Evolutionary conservation across 2,888 invertebrate species (phyloP).

Genomic region (Norana najaformis): DNA sequence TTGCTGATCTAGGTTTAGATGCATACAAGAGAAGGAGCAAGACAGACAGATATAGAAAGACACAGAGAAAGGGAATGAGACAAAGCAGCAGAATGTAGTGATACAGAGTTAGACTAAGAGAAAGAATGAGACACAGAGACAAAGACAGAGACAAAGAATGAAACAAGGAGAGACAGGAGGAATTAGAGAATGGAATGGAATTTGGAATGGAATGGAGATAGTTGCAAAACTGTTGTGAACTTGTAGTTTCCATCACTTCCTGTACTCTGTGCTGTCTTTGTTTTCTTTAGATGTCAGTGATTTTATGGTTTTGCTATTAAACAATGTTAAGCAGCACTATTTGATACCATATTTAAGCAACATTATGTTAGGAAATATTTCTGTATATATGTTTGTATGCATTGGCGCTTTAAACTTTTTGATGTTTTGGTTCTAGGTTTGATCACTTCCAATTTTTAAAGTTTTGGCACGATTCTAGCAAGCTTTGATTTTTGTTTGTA

Average conservation of each 20-base stretch:
- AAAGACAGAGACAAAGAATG: neutral
- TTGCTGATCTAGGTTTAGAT: neutral
- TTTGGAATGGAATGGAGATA: neutral
- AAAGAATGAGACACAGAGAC: neutral
- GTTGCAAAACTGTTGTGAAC: neutral
- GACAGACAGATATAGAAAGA: neutral
- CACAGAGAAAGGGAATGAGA: neutral
- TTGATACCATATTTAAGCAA: constrained; percentile 15
- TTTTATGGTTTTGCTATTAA: constrained; percentile 8
- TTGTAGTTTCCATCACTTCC: neutral
- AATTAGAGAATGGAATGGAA: neutral
- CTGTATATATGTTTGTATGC: constrained; percentile 5
- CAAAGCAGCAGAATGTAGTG: too few relatives aligned
- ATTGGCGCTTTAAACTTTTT: neutral
- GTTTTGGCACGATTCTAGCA: neutral
- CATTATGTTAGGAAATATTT: constrained; percentile 23
- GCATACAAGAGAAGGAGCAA: neutral
- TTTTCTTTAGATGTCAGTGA: neutral
- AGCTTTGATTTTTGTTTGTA: constrained; percentile 5
- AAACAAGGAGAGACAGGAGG: neutral
- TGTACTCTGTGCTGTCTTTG: neutral
- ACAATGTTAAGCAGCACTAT: constrained; percentile 7
- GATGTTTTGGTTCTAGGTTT: neutral
- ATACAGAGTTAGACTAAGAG: neutral
- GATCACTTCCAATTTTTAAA: neutral